Percentiles rank a stretch among this genome's conserved stretches.
phyloP scores from a whole-genome alignment of 2,113 vertebrate species.

The Solenodon paradoxus region DNA sequence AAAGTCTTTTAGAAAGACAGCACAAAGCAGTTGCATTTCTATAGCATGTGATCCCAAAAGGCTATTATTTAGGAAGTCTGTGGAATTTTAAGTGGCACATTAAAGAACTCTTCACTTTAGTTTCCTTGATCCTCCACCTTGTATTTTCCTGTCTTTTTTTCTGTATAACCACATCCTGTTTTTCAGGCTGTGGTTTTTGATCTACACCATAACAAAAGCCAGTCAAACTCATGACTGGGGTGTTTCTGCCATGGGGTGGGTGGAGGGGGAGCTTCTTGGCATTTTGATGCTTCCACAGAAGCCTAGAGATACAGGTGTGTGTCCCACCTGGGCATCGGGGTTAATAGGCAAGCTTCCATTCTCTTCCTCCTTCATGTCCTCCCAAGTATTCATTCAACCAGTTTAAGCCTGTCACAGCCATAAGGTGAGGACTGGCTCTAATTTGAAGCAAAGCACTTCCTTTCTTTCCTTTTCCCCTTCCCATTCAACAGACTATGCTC shows the following conservation, averaged over 20 bases:
- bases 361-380: not conserved
- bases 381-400: not conserved
- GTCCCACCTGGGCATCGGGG: not conserved
- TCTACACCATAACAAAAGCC: not conserved
- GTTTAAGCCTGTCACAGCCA: not conserved
- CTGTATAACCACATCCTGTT: not conserved
- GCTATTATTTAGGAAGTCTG: slow-evolving; percentile 45
- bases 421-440: no score
- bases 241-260: not conserved
- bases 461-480: not conserved
- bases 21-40: slow-evolving; percentile 50
- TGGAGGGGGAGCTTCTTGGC: not conserved
- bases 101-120: slow-evolving; percentile 2
- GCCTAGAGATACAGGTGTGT: not conserved
- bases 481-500: not conserved
- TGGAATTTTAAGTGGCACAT: slow-evolving; percentile 58
- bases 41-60: slow-evolving; percentile 24
- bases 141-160: slow-evolving; percentile 8
- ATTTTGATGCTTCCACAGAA: not conserved
- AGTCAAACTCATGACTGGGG: not conserved
- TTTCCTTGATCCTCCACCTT: slow-evolving; percentile 24
- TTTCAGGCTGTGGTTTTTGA: not conserved
- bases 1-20: slow-evolving; percentile 67
- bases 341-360: not conserved
- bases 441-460: not conserved